Percentiles rank a stretch among this genome's conserved stretches.
Evolutionary conservation across 2,113 vertebrate genomes (phyloP).

Genomic region (Podarcis cretensis): DNA sequence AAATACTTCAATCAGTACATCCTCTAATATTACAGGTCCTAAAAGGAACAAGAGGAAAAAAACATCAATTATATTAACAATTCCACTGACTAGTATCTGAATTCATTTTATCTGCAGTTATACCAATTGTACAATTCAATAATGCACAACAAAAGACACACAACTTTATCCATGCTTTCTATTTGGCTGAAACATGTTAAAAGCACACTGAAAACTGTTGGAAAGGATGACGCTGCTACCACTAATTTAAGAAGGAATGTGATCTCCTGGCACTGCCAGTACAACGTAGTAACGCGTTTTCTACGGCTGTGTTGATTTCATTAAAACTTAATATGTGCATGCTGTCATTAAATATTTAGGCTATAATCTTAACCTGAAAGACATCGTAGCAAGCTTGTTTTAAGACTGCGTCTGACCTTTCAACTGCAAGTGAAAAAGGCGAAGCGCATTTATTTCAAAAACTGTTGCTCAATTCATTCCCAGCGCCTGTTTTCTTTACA

Average conservation of each 20-base stretch:
- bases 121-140: neutral
- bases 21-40: slow-evolving; percentile 97
- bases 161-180: neutral
- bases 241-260: neutral
- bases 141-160: neutral
- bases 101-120: neutral
- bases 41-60: slow-evolving; percentile 51
- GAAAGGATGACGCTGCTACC: neutral
- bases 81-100: neutral
- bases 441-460: neutral
- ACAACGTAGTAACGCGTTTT: slow-evolving; percentile 4
- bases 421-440: neutral
- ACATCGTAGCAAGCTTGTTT: neutral
- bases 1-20: slow-evolving; percentile 97
- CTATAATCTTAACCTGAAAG: neutral
- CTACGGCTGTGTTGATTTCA: neutral
- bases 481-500: neutral
- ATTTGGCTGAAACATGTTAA: neutral
- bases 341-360: neutral
- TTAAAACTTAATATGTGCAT: neutral
- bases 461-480: neutral
- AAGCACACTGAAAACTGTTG: neutral
- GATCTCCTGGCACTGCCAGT: neutral
- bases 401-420: neutral
- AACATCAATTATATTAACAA: neutral